These are phyloP conservation scores for Oikopleura dioica DNA, from an alignment of 23 tunicate species.

Conservation along the genomic window DNA sequence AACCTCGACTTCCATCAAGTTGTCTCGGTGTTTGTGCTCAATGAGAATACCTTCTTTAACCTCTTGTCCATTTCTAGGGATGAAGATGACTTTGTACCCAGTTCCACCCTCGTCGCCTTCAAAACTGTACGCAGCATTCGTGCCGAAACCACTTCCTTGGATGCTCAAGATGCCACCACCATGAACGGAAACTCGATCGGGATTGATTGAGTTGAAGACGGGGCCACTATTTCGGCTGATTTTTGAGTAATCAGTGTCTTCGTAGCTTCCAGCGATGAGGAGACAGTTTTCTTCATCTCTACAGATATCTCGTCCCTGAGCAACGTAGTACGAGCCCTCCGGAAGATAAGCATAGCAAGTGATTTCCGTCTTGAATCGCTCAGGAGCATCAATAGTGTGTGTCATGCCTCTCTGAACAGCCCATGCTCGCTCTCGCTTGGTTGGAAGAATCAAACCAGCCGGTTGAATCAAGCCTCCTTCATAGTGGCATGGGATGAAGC, in stretches of 20 bases:
- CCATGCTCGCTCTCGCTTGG: neutral
- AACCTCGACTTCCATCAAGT: neutral
- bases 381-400: neutral
- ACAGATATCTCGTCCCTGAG: neutral
- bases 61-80: neutral
- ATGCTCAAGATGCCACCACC: neutral
- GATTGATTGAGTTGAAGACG: neutral
- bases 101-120: neutral
- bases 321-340: neutral
- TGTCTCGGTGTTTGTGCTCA: neutral
- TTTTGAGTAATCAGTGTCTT: neutral
- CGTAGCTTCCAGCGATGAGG: neutral
- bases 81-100: neutral
- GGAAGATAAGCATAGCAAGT: neutral
- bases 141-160: neutral
- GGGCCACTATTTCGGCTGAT: neutral
- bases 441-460: neutral
- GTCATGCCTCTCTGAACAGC: neutral
- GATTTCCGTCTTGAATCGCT: neutral
- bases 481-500: neutral
- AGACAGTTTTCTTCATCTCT: neutral
- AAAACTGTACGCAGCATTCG: neutral
- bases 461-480: neutral
- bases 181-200: conserved; percentile 4
- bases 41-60: neutral